Evolutionary conservation across 2,113 vertebrate species (phyloP).

Genomic region (Thomomys bottae): DNA sequence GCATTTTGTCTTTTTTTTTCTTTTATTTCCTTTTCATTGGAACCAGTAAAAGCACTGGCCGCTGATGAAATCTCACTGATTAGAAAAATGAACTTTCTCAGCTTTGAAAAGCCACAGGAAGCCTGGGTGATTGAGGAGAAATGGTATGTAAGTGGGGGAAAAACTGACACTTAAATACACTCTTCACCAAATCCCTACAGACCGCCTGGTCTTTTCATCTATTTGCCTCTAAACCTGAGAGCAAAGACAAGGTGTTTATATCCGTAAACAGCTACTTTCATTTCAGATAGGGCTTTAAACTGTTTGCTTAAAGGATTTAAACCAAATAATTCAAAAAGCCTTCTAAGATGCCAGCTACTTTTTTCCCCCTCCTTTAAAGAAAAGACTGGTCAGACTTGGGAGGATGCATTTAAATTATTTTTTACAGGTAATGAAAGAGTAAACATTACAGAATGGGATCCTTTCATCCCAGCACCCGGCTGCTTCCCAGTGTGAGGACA

Average conservation of each 20-base stretch:
- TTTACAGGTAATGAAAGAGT: constrained; percentile 6
- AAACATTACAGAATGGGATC: fast-evolving
- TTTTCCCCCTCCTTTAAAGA: constrained; percentile 71
- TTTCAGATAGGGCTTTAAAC: constrained; percentile 88
- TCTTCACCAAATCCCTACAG: constrained; percentile 49
- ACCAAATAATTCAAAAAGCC: constrained; percentile 86
- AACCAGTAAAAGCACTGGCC: background rate
- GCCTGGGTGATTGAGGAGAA: background rate
- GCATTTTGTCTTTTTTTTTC: background rate
- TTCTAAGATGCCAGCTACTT: constrained; percentile 84
- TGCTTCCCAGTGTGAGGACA: background rate
- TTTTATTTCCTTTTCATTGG: background rate
- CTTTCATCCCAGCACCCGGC: background rate
- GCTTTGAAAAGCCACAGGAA: constrained; percentile 18
- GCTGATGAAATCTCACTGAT: background rate
- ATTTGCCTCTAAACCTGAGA: constrained; percentile 66
- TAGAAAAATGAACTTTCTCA: background rate
- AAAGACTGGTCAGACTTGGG: background rate
- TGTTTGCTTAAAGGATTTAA: constrained; percentile 91
- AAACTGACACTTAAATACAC: constrained; percentile 38
- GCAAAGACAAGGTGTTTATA: constrained; percentile 82
- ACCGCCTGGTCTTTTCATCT: constrained; percentile 79
- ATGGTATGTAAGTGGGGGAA: too few species aligned
- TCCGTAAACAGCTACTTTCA: constrained; percentile 84
- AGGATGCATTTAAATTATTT: constrained; percentile 2